phyloP scores from a whole-genome alignment of 1,140 invertebrate species.

The Hylaeus volcanicus region DNA sequence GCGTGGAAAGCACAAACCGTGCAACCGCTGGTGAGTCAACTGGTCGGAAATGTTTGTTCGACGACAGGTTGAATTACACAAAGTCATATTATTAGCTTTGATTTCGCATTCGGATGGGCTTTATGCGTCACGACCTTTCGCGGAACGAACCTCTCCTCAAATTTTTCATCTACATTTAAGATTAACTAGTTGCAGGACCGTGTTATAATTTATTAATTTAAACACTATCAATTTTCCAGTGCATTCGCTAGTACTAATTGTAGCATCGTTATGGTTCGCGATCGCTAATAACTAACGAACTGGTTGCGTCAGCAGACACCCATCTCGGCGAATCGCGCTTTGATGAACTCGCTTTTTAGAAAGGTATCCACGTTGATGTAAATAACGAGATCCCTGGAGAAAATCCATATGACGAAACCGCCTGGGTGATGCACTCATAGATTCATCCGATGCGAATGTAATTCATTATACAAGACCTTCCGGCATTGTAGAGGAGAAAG shows the following conservation, averaged over 20 bases:
- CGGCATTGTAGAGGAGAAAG: not conserved
- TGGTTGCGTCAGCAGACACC: not conserved
- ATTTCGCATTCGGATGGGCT: not conserved
- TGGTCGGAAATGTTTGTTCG: conserved; percentile 9
- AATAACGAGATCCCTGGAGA: not conserved
- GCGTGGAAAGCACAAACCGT: conserved; percentile 6
- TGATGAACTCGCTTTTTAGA: not conserved
- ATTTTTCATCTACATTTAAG: too few species aligned
- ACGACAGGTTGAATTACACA: not conserved
- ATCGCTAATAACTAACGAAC: not conserved
- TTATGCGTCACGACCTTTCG: too few species aligned
- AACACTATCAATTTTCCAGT: not conserved
- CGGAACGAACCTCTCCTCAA: too few species aligned
- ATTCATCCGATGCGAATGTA: not conserved
- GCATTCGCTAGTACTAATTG: not conserved
- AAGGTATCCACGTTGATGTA: not conserved
- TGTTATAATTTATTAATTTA: too few species aligned
- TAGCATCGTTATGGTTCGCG: not conserved
- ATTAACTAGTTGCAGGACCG: too few species aligned
- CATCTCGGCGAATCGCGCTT: not conserved
- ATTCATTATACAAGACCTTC: not conserved
- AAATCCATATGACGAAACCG: not conserved
- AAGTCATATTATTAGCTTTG: conserved; percentile 6
- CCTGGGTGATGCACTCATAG: not conserved
- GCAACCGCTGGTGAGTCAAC: not conserved